Conservation (phyloP, 2,888 invertebrate species). For the Rhimphoctona megacephalus region DNA sequence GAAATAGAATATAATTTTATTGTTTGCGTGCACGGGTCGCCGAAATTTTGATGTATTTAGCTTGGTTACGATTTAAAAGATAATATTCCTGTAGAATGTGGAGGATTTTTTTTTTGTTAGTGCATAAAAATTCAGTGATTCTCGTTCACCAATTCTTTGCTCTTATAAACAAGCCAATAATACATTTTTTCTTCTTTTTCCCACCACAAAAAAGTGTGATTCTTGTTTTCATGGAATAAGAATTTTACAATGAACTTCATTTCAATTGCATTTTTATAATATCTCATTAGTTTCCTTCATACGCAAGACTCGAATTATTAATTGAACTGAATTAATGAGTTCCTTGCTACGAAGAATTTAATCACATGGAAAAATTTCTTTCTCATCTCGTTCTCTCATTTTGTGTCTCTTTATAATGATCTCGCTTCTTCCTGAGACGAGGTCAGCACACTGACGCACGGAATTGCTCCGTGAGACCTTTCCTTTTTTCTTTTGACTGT, state of each 20-base stretch:
- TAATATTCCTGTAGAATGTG: not conserved
- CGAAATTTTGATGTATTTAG: not conserved
- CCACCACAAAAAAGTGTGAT: not conserved
- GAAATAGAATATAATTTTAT: not conserved
- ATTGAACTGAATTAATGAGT: constrained; percentile 27
- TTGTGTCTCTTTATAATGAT: constrained; percentile 17
- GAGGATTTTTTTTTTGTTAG: not conserved
- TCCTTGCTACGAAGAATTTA: constrained; percentile 1
- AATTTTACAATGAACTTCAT: not conserved
- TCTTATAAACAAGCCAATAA: not conserved
- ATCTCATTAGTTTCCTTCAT: constrained; percentile 10
- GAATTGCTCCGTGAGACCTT: constrained; percentile 19
- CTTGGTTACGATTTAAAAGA: not conserved
- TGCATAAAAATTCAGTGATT: not conserved
- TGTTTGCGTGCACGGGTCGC: not conserved
- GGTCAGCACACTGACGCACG: constrained; percentile 15
- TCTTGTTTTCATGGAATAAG: not conserved
- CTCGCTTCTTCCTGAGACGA: constrained; percentile 23
- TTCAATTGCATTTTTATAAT: constrained; percentile 3
- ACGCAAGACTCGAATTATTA: constrained; percentile 9
- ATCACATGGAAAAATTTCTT: constrained; percentile 8
- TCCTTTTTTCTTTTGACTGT: constrained; percentile 9
- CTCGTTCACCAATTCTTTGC: not conserved
- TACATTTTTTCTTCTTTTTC: not conserved
- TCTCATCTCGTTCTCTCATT: constrained; percentile 12